These are phyloP conservation scores for Misgurnus mizolepis DNA, from an alignment of 2,113 vertebrate genomes.

Conservation along the genomic window DNA sequence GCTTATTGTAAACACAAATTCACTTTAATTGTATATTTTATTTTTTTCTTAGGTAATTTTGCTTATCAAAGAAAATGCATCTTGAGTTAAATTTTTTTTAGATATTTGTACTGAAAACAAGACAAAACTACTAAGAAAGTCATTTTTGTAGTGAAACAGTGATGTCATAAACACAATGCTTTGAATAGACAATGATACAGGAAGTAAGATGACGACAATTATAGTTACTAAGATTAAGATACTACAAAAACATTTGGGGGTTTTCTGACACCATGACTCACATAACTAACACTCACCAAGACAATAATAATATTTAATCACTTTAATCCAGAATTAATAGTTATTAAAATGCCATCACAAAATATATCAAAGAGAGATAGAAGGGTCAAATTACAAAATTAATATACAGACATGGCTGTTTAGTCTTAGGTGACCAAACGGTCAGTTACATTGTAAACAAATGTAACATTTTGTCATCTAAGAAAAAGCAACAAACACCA, in stretches of 20 bases:
- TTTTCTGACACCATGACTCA: neutral
- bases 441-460: neutral
- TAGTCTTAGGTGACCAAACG: neutral
- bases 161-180: neutral
- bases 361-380: neutral
- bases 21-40: too few species aligned
- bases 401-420: neutral
- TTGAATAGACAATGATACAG: neutral
- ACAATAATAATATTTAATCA: neutral
- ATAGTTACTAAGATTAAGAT: neutral
- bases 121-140: too few species aligned
- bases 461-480: neutral
- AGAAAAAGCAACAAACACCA: neutral
- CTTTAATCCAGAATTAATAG: slow-evolving; percentile 15
- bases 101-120: too few species aligned
- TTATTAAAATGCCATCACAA: neutral
- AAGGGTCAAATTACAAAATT: neutral
- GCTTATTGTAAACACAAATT: too few species aligned
- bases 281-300: neutral
- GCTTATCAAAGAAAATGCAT: too few species aligned
- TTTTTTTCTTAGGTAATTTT: too few species aligned
- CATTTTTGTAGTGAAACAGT: neutral
- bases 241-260: neutral
- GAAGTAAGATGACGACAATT: neutral
- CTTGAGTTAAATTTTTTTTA: too few species aligned